Conservation (phyloP, 2,113 vertebrate genomes). For the Sceloporus undulatus region DNA sequence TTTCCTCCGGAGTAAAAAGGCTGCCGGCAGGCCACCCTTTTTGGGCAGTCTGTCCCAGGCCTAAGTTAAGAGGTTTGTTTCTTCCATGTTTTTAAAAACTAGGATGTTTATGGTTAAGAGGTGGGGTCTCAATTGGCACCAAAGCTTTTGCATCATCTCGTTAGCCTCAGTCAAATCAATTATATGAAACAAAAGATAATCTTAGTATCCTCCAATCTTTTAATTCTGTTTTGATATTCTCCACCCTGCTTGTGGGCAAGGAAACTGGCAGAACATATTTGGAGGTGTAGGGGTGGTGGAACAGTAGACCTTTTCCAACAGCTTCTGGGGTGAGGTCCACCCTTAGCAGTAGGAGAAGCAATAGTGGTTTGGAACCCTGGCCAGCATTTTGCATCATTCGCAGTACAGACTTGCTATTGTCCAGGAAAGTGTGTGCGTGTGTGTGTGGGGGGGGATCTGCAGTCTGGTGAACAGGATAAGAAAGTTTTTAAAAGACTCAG, state of each 20-base stretch:
- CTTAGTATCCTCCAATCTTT: neutral
- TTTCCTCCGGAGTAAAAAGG: too few species aligned
- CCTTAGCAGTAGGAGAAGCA: neutral
- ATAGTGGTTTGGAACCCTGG: neutral
- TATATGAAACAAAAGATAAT: neutral
- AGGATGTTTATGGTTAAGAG: neutral
- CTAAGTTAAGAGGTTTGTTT: neutral
- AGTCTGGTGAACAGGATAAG: too few species aligned
- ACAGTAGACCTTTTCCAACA: neutral
- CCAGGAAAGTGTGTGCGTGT: too few species aligned
- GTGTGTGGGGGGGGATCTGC: too few species aligned
- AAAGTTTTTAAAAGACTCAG: too few species aligned
- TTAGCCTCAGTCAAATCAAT: neutral
- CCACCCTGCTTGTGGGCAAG: neutral
- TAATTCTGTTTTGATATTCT: neutral
- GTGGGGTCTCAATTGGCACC: neutral
- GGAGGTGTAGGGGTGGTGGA: neutral
- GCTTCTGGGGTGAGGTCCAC: neutral
- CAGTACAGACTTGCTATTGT: neutral
- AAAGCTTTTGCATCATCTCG: neutral
- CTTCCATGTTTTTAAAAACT: neutral
- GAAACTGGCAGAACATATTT: neutral
- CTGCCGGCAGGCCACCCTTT: too few species aligned
- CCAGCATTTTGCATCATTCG: neutral
- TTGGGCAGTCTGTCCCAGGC: too few species aligned